Evolutionary conservation across 2,113 vertebrate species (phyloP).

Genomic region (Lanius collurio): DNA sequence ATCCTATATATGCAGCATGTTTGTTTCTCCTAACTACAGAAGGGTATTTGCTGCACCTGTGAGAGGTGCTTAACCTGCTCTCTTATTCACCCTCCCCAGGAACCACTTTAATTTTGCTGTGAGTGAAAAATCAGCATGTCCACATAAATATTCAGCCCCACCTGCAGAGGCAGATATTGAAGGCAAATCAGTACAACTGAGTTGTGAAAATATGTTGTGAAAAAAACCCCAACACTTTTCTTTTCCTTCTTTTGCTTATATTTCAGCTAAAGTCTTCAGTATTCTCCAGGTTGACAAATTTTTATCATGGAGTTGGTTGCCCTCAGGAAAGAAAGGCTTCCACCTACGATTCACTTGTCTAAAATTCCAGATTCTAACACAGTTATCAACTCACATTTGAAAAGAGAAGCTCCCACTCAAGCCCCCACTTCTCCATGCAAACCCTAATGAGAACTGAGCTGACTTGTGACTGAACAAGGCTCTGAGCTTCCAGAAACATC

Average conservation of each 20-base stretch:
- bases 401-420: neutral
- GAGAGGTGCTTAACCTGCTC: neutral
- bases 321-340: neutral
- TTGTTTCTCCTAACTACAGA: neutral
- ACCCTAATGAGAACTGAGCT: neutral
- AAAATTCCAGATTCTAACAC: neutral
- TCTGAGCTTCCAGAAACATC: neutral
- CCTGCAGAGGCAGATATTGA: neutral
- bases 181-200: rapidly evolving
- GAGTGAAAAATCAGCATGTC: neutral
- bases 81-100: neutral
- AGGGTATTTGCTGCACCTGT: neutral
- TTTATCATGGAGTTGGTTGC: neutral
- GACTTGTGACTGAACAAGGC: neutral
- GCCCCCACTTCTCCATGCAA: neutral
- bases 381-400: neutral
- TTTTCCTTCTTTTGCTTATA: neutral
- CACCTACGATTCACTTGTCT: neutral
- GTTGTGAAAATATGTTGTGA: neutral
- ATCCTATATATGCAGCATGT: neutral
- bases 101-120: neutral
- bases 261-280: neutral
- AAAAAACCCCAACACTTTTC: neutral
- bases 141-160: neutral
- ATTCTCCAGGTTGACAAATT: neutral